These are phyloP conservation scores for Aphrophora alni DNA, from an alignment of 2,888 invertebrate species.

Conservation along the genomic window DNA sequence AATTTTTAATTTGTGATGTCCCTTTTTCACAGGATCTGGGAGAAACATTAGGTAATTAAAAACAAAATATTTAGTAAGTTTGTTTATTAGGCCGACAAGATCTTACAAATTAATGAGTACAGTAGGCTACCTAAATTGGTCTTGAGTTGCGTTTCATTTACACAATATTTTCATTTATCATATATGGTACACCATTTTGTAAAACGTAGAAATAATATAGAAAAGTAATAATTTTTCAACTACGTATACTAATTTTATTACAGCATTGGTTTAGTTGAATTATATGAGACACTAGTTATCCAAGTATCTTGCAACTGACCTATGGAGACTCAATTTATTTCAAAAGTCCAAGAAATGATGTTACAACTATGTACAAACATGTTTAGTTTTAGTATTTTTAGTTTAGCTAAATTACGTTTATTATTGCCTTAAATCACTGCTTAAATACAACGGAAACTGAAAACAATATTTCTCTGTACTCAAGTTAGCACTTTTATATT, in stretches of 20 bases:
- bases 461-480: slow-evolving; percentile 2
- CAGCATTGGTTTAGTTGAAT: background rate
- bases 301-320: too few species aligned
- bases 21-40: background rate
- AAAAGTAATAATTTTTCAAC: background rate
- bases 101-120: slow-evolving; percentile 15
- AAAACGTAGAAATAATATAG: too few species aligned
- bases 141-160: too few species aligned
- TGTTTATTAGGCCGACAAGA: background rate
- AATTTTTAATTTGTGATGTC: slow-evolving; percentile 2
- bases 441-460: background rate
- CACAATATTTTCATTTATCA: too few species aligned
- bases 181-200: too few species aligned
- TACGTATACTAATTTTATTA: background rate
- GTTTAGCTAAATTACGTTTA: too few species aligned
- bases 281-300: background rate
- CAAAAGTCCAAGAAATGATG: too few species aligned
- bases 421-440: background rate
- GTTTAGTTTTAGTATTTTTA: too few species aligned
- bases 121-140: too few species aligned
- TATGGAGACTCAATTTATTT: too few species aligned
- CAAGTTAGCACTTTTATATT: slow-evolving; percentile 9
- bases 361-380: too few species aligned
- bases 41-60: background rate
- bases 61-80: background rate